These are phyloP conservation scores for Trochalopteron elliotii DNA, from an alignment of 2,113 vertebrate species.

Conservation along the genomic window DNA sequence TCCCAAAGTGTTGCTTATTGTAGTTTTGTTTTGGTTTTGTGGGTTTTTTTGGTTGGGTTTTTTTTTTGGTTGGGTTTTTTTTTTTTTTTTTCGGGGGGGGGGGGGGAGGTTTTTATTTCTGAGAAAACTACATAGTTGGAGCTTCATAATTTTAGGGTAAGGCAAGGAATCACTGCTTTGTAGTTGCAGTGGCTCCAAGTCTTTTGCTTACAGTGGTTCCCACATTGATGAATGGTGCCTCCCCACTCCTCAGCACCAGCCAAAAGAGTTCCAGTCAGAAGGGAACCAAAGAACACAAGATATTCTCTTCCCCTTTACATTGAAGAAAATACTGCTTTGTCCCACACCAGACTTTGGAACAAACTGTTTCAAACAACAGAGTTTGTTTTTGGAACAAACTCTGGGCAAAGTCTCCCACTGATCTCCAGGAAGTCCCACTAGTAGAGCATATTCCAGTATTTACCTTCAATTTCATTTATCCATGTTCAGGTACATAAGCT, in stretches of 20 bases:
- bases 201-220: neutral
- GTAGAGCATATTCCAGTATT: neutral
- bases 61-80: too few species aligned
- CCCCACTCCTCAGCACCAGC: neutral
- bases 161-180: neutral
- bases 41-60: neutral
- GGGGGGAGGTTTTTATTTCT: neutral
- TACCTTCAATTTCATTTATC: neutral
- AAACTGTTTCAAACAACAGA: too few species aligned
- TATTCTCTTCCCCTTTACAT: neutral
- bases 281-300: neutral
- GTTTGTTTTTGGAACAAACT: too few species aligned
- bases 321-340: neutral
- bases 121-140: neutral
- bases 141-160: neutral
- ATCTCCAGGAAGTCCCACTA: neutral
- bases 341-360: neutral
- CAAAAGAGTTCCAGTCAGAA: neutral
- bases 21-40: too few species aligned
- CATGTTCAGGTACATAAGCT: neutral
- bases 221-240: neutral
- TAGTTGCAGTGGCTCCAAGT: neutral
- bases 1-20: fast-evolving
- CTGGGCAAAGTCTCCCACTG: neutral
- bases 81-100: neutral